phyloP scores from a whole-genome alignment of 2,888 invertebrate genomes.

The Conchocele bisecta region DNA sequence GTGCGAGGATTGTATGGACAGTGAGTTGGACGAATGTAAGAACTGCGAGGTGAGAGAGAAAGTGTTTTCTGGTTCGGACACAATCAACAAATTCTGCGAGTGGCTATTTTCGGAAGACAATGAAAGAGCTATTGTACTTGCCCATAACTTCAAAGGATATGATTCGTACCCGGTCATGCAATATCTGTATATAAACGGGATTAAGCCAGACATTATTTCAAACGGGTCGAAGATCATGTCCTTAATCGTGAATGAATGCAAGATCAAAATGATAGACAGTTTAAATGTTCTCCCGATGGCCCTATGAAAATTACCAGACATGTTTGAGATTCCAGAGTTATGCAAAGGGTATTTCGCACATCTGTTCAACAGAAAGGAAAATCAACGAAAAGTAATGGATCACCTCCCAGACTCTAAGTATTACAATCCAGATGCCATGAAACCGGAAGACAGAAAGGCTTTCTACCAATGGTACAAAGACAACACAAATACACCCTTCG shows the following conservation, averaged over 20 bases:
- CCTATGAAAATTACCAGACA: slow-evolving; percentile 31
- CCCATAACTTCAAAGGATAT: slow-evolving; percentile 49
- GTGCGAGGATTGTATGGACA: slow-evolving; percentile 31
- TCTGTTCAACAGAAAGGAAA: slow-evolving; percentile 31
- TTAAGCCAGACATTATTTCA: slow-evolving; percentile 36
- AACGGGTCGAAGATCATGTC: slow-evolving; percentile 47
- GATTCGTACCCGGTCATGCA: slow-evolving; percentile 38
- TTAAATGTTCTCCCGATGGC: slow-evolving; percentile 46
- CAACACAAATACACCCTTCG: slow-evolving; percentile 23
- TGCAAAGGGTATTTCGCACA: slow-evolving; percentile 44
- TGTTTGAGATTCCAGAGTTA: slow-evolving; percentile 31
- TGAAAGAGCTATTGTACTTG: slow-evolving; percentile 18
- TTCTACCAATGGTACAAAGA: slow-evolving; percentile 33
- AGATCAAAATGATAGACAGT: slow-evolving; percentile 41
- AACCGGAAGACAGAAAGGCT: slow-evolving; percentile 22
- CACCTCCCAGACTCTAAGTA: slow-evolving; percentile 37
- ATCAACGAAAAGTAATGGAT: slow-evolving; percentile 8
- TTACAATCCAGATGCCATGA: slow-evolving; percentile 48
- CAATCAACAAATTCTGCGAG: slow-evolving; percentile 31
- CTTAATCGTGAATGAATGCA: slow-evolving; percentile 18
- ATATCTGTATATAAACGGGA: slow-evolving; percentile 30
- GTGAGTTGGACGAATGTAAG: slow-evolving; percentile 20
- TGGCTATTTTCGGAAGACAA: slow-evolving; percentile 35
- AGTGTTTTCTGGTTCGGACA: slow-evolving; percentile 27
- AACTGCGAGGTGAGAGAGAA: slow-evolving; percentile 39